phyloP scores from a whole-genome alignment of 2,113 vertebrate genomes.

The Chinchilla lanigera region DNA sequence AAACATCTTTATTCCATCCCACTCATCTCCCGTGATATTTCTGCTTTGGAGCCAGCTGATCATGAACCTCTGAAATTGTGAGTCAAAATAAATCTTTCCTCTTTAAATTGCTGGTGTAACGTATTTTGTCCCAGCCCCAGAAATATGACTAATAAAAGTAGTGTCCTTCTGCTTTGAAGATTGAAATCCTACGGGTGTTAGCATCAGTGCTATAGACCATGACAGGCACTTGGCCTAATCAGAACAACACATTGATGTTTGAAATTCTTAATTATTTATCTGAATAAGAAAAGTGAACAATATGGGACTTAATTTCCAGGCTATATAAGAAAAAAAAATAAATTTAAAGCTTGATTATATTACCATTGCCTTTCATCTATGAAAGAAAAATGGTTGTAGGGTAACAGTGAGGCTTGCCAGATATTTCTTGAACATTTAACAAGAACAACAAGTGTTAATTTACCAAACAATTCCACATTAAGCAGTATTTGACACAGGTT shows the following conservation, averaged over 20 bases:
- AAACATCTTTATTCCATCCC: background rate
- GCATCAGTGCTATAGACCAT: background rate
- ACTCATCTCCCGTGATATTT: background rate
- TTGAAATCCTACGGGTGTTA: background rate
- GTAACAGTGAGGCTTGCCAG: background rate
- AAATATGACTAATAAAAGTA: background rate
- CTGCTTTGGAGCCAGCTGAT: background rate
- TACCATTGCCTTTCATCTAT: background rate
- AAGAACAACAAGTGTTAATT: background rate
- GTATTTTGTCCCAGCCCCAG: background rate
- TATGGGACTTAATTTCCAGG: background rate
- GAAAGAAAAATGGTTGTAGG: background rate
- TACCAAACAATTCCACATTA: background rate
- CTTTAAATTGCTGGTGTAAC: background rate
- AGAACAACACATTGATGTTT: background rate
- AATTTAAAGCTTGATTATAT: background rate
- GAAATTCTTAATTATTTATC: background rate
- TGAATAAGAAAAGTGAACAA: background rate
- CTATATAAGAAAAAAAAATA: background rate
- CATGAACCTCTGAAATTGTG: background rate
- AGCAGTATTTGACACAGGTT: background rate
- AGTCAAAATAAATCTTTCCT: background rate
- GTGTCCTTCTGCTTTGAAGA: background rate
- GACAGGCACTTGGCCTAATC: background rate
- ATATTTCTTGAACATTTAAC: constrained; percentile 45